These are phyloP conservation scores for Anolis sagrei DNA, from an alignment of 2,113 vertebrate species.

Conservation along the genomic window DNA sequence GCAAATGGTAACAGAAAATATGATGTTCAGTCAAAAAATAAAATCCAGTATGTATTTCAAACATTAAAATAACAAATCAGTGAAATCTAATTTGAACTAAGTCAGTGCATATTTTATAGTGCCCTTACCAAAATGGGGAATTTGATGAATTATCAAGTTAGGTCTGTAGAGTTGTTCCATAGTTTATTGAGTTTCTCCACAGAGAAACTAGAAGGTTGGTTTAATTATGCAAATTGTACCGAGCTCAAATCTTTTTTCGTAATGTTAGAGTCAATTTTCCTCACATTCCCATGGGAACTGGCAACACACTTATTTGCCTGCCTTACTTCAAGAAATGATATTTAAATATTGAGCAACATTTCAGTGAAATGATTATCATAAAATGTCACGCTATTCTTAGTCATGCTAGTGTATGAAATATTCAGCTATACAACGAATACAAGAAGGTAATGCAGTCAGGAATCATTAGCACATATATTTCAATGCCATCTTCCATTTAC, in stretches of 20 bases:
- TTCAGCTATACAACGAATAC: not conserved
- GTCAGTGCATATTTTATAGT: conserved; percentile 32
- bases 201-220: conserved; percentile 44
- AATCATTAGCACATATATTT: conserved; percentile 26
- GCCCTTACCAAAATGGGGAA: conserved; percentile 14
- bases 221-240: conserved; percentile 52
- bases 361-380: conserved; percentile 41
- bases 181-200: conserved; percentile 1
- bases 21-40: not conserved
- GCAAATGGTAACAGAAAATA: conserved; percentile 17
- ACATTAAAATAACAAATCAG: not conserved
- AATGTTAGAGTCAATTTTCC: conserved; percentile 52
- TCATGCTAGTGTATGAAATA: conserved; percentile 43
- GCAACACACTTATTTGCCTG: conserved; percentile 40
- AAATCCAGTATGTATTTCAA: not conserved
- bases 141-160: conserved; percentile 29
- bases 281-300: conserved; percentile 8
- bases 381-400: conserved; percentile 43
- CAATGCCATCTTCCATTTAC: not conserved
- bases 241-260: conserved; percentile 36
- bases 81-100: conserved; percentile 50
- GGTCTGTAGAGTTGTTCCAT: conserved; percentile 8
- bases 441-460: conserved; percentile 19
- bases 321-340: conserved; percentile 39
- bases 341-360: conserved; percentile 34